phyloP scores from a whole-genome alignment of 2,113 vertebrate species.

The Leiothrix lutea region DNA sequence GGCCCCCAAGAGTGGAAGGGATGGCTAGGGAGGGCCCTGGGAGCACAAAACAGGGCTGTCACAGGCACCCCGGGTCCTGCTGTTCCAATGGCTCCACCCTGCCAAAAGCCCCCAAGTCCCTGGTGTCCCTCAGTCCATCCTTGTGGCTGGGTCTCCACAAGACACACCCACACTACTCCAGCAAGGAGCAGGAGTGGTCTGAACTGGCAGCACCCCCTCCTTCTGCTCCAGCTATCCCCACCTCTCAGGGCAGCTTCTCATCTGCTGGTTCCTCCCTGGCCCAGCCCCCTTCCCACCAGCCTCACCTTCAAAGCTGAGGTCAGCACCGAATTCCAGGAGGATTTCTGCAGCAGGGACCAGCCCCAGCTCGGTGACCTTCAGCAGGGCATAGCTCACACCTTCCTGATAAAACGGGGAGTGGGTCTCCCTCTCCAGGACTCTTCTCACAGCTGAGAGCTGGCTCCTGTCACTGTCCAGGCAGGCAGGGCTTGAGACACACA shows the following conservation, averaged over 20 bases:
- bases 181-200: neutral
- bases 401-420: constrained; percentile 84
- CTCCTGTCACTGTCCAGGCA: constrained; percentile 53
- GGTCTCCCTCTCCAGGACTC: constrained; percentile 84
- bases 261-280: neutral
- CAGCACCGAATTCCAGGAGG: constrained; percentile 83
- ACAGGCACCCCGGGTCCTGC: neutral
- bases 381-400: constrained; percentile 87
- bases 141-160: neutral
- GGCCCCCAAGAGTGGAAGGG: neutral
- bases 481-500: constrained; percentile 17
- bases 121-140: neutral
- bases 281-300: neutral
- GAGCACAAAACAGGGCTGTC: neutral
- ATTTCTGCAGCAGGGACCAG: constrained; percentile 75
- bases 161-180: neutral
- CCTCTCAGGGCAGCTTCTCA: neutral
- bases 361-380: constrained; percentile 87
- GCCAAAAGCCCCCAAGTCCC: neutral
- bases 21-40: neutral
- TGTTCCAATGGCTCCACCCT: neutral
- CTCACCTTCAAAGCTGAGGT: constrained; percentile 89
- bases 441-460: constrained; percentile 66
- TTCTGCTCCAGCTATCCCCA: neutral
- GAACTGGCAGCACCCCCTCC: neutral